Conservation (phyloP, 23 tunicate species). For the Pegea sp. region DNA sequence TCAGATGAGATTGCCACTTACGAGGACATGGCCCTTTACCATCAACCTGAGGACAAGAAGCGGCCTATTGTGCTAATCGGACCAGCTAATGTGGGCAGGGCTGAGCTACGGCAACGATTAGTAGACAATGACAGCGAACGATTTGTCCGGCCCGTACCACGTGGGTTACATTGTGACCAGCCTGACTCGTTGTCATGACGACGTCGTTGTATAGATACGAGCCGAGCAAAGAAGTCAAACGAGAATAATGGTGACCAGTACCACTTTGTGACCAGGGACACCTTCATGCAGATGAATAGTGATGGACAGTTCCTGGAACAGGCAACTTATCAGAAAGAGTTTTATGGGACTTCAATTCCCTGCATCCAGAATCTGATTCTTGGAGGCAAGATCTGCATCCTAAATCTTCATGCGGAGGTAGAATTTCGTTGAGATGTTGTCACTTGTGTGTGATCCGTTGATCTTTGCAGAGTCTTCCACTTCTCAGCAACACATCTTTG, state of each 20-base stretch:
- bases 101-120: conserved; percentile 66
- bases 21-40: conserved; percentile 86
- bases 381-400: conserved; percentile 64
- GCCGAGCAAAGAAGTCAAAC: conserved; percentile 30
- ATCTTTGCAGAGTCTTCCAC: conserved; percentile 3
- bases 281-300: conserved; percentile 30
- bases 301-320: conserved; percentile 48
- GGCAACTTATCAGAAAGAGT: conserved; percentile 60
- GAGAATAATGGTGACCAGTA: conserved; percentile 54
- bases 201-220: too few species aligned
- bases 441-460: background rate
- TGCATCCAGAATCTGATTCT: conserved; percentile 39
- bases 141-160: conserved; percentile 50
- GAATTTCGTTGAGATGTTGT: background rate
- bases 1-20: conserved; percentile 70
- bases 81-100: conserved; percentile 82
- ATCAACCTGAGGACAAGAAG: conserved; percentile 66
- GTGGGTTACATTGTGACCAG: too few species aligned
- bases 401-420: conserved; percentile 81
- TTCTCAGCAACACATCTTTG: conserved; percentile 27
- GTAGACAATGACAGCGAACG: conserved; percentile 67
- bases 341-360: conserved; percentile 75
- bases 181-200: too few species aligned
- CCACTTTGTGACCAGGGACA: conserved; percentile 27
- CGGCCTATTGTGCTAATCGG: conserved; percentile 91